Evolutionary conservation across 2,888 invertebrate species (phyloP).

Genomic region (Nematopogon swammerdamellus): DNA sequence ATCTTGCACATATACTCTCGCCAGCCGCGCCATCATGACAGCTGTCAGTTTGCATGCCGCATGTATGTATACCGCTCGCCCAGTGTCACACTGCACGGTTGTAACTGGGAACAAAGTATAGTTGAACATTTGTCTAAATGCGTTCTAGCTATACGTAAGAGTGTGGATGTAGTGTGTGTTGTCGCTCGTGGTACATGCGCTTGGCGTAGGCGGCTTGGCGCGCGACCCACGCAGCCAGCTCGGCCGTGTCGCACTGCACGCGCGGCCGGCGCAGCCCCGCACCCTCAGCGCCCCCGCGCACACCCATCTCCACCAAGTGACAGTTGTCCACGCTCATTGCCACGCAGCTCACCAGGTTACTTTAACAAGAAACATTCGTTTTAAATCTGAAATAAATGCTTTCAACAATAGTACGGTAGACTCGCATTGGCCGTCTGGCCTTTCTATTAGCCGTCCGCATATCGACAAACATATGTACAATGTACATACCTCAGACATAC

Average conservation of each 20-base stretch:
- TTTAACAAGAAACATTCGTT: constrained; percentile 15
- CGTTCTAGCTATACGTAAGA: neutral
- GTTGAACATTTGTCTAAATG: too few relatives aligned
- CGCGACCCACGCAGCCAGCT: constrained; percentile 67
- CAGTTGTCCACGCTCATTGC: constrained; percentile 54
- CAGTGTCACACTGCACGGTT: too few relatives aligned
- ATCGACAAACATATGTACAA: too few relatives aligned
- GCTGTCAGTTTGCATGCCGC: too few relatives aligned
- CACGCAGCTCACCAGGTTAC: constrained; percentile 65
- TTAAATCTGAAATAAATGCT: constrained; percentile 13
- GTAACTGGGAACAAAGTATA: too few relatives aligned
- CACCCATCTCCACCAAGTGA: constrained; percentile 70
- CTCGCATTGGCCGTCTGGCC: neutral
- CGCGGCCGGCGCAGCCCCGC: constrained; percentile 63
- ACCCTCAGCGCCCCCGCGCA: constrained; percentile 34
- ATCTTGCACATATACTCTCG: too few relatives aligned
- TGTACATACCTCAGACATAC: too few relatives aligned
- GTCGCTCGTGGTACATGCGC: constrained; percentile 77
- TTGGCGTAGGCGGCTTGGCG: constrained; percentile 88
- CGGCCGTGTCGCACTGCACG: constrained; percentile 72
- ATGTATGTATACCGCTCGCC: too few relatives aligned
- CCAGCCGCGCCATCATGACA: too few relatives aligned
- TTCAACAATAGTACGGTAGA: neutral
- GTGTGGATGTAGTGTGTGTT: constrained; percentile 61
- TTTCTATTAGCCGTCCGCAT: too few relatives aligned